These are phyloP conservation scores for Littorina saxatilis DNA, from an alignment of 1,140 invertebrate genomes.

Conservation along the genomic window DNA sequence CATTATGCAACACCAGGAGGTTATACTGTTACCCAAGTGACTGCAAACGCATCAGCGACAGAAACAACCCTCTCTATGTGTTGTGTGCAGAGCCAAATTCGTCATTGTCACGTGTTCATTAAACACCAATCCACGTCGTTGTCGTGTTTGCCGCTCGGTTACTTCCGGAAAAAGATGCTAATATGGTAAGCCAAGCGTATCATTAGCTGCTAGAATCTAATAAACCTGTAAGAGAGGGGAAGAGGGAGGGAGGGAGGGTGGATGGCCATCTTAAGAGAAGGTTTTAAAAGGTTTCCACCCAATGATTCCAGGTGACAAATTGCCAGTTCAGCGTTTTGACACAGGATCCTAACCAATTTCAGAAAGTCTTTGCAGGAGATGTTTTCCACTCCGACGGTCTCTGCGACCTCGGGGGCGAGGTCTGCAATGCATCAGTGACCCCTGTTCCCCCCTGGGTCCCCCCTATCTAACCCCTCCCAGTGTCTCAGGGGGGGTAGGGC, in stretches of 20 bases:
- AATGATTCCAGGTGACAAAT: background rate
- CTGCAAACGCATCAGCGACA: too few relatives aligned
- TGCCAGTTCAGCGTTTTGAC: constrained; percentile 12
- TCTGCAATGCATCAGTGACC: constrained; percentile 6
- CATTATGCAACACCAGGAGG: too few relatives aligned
- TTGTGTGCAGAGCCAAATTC: background rate
- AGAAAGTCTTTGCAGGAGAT: background rate
- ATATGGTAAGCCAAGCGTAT: constrained; percentile 18
- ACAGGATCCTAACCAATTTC: background rate
- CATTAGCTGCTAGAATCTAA: constrained; percentile 1
- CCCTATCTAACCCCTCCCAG: background rate
- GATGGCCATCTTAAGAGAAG: background rate
- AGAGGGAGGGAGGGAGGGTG: background rate
- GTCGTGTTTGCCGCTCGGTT: background rate
- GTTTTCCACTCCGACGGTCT: constrained; percentile 6
- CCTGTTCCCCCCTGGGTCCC: too few relatives aligned
- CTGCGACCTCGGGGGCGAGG: background rate
- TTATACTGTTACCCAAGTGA: too few relatives aligned
- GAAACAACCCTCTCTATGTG: background rate
- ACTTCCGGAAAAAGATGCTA: background rate
- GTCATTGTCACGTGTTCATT: constrained; percentile 14
- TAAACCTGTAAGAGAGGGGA: background rate
- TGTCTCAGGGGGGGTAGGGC: background rate
- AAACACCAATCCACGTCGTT: background rate
- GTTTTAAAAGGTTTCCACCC: constrained; percentile 3